Base-by-base conservation (phyloP, 2,113 vertebrate species). In the Vulpes ferrilata region DNA sequence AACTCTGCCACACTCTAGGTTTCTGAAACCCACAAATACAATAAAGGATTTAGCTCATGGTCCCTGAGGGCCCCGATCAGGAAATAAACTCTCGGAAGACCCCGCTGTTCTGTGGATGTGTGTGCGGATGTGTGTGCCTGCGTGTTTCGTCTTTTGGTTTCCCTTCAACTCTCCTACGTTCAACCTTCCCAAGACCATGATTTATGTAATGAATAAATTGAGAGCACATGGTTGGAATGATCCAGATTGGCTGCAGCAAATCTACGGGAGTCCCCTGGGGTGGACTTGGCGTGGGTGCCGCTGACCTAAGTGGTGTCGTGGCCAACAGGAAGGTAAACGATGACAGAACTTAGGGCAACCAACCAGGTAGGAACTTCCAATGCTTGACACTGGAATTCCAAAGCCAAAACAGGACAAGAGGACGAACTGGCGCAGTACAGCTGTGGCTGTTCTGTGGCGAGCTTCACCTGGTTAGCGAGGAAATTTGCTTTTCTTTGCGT, bases 181-280 rank as follows among this genome's bases (percentile, higher is more conserved):
- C 38, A 86, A 38, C 81, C 64, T 82, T 88, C 78, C 86, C 55
- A 88, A 83, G 65, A 93, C 17, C 2, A 17, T 79, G 55, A 91
- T 95, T 93, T 91, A 93, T 25, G 20, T 78, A 87, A 93, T 35
- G 62, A 93, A 81, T 93, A 96, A 94, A 95, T 86, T 69, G 74
- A 74, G 60, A 96, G 38, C 86, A 96, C 60, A 59, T 93, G 92
- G 38, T 60, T 90, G 89, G 74, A 76, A 12, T 80, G 32, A 74
- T 74, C 95, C 62, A 84, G 51, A 48, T 25, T 80, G 62, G 51
- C 51, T 84, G 15, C 65, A 92, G 55, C 85, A 92, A 94, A 94
- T 71, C 12, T 59, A 79, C 22, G 27, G 48, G 38, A 11, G 12
- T 85, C 22, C 71, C n/a, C 69, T n/a, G 92, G 82, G 82, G 55